Percentiles rank a stretch among this genome's conserved stretches.
phyloP scores from a whole-genome alignment of 92 coral and sea anemone species.

The Porites evermanni region DNA sequence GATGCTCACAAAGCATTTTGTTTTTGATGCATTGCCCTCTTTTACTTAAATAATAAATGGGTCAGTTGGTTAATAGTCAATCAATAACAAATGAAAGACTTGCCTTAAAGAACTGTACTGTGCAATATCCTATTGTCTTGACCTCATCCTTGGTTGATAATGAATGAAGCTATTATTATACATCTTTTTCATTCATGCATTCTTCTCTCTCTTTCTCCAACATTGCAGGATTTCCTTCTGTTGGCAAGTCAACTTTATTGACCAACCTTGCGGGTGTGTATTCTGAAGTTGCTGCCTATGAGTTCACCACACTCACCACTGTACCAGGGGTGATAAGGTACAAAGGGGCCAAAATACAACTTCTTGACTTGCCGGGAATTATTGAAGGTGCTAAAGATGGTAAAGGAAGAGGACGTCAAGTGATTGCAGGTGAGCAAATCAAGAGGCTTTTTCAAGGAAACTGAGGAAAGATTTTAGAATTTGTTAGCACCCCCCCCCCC shows the following conservation, averaged over 20 bases:
- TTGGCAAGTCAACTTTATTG: conserved; percentile 95
- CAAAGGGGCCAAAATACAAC: conserved; percentile 96
- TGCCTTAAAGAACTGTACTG: no score
- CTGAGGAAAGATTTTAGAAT: background rate
- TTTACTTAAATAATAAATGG: no score
- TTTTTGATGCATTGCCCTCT: no score
- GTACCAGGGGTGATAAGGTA: conserved; percentile 99
- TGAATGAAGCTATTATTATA: no score
- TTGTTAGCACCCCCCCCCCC: no score
- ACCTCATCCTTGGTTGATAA: no score
- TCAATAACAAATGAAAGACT: no score
- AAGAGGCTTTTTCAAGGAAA: background rate
- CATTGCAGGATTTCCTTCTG: conserved; percentile 90
- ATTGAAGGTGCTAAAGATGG: conserved; percentile 99
- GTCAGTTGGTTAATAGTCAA: no score
- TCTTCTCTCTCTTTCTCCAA: background rate
- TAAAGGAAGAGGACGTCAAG: conserved; percentile 98
- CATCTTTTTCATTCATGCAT: background rate
- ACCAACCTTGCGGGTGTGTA: conserved; percentile 98
- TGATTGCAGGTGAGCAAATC: conserved; percentile 83
- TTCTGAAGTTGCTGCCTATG: conserved; percentile 99
- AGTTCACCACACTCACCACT: conserved; percentile 97
- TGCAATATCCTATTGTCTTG: no score
- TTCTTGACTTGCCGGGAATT: conserved; percentile 97
- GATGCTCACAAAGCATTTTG: no score